Evolutionary conservation across 2,797 vertebrate species (phyloP).

Genomic region (Mallotus villosus): DNA sequence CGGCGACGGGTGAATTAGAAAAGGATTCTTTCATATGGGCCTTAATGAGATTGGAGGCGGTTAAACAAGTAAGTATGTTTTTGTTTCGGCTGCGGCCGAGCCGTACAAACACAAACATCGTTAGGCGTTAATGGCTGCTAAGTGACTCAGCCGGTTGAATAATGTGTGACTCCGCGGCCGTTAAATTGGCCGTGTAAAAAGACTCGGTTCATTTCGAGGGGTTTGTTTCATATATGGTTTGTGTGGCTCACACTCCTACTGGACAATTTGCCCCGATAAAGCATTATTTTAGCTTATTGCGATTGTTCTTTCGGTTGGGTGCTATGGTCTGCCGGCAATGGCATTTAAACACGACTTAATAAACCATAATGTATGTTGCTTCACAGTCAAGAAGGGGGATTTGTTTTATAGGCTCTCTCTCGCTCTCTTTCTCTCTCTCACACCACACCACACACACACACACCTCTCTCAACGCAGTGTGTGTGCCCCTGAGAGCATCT

Average conservation of each 20-base stretch:
- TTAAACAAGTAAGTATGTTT: conserved; percentile 63
- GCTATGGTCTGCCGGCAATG: background rate
- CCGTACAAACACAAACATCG: conserved; percentile 67
- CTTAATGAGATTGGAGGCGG: conserved; percentile 59
- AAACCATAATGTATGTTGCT: background rate
- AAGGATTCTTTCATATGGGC: conserved; percentile 58
- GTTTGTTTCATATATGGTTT: conserved; percentile 49
- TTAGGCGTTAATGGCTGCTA: conserved; percentile 66
- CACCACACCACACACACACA: conserved; percentile 13
- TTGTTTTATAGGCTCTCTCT: background rate
- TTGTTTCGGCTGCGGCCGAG: conserved; percentile 58
- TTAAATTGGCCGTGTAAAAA: conserved; percentile 56
- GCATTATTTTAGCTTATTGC: conserved; percentile 11
- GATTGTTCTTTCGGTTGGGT: too few relatives aligned
- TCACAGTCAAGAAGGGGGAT: background rate
- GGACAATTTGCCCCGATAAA: conserved; percentile 37
- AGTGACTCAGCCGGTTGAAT: conserved; percentile 63
- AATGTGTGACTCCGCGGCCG: conserved; percentile 61
- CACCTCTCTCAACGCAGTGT: conserved; percentile 12
- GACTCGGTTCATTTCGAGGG: conserved; percentile 44
- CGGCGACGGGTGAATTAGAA: conserved; percentile 58
- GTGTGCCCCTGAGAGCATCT: conserved; percentile 55
- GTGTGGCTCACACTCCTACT: background rate
- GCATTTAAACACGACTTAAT: background rate
- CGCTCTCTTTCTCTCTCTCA: background rate